These are phyloP conservation scores for Ammospiza nelsoni DNA, from an alignment of 2,113 vertebrate genomes.

Conservation along the genomic window DNA sequence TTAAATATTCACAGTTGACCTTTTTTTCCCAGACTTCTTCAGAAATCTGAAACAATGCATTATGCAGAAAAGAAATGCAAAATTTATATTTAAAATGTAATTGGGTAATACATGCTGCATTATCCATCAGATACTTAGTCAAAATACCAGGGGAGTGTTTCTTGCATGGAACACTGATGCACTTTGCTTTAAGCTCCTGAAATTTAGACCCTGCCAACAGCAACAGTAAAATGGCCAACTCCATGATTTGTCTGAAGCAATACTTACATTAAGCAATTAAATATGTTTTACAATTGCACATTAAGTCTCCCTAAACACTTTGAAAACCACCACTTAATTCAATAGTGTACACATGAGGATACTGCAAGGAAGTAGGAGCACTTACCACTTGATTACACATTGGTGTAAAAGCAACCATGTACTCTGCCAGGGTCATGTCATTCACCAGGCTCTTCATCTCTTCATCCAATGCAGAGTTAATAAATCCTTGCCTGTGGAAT, in stretches of 20 bases:
- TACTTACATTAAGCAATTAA: not conserved
- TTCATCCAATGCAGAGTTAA: constrained; percentile 53
- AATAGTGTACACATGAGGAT: not conserved
- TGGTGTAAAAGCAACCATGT: constrained; percentile 36
- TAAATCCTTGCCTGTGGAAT: constrained; percentile 53
- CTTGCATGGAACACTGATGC: not conserved
- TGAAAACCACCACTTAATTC: not conserved
- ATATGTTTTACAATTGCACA: not conserved
- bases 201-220: not conserved
- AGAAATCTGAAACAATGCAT: not conserved
- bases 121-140: not conserved
- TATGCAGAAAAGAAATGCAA: not conserved
- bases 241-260: not conserved
- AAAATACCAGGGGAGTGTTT: not conserved
- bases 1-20: not conserved
- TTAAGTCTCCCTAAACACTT: not conserved
- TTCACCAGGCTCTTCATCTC: constrained; percentile 67
- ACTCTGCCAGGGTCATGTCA: constrained; percentile 74
- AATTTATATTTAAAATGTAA: not conserved
- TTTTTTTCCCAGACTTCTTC: not conserved
- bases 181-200: not conserved
- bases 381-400: constrained; percentile 7
- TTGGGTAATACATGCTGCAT: not conserved
- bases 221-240: not conserved
- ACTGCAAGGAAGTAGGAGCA: not conserved